These are phyloP conservation scores for Athene noctua DNA, from an alignment of 2,113 vertebrate species.

Conservation along the genomic window DNA sequence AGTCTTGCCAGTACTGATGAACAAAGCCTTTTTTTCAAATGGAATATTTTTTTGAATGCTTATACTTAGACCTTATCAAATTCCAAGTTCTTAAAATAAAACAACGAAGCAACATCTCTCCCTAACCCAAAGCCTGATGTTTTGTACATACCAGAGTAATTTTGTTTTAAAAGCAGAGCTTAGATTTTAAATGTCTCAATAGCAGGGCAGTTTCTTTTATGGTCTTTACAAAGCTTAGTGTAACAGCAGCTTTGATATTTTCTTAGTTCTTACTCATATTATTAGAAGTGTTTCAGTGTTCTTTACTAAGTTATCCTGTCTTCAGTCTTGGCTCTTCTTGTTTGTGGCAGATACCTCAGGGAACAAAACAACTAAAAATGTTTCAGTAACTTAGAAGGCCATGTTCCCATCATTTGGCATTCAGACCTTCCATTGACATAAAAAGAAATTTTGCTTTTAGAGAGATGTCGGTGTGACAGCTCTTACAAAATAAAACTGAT, in stretches of 20 bases:
- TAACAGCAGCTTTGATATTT: not conserved
- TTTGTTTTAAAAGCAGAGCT: not conserved
- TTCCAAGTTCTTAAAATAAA: not conserved
- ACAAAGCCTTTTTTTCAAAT: not conserved
- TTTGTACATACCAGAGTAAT: not conserved
- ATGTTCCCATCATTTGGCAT: not conserved
- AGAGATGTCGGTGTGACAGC: not conserved
- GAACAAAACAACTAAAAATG: not conserved
- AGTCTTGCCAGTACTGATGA: not conserved
- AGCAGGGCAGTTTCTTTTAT: not conserved
- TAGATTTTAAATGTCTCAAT: not conserved
- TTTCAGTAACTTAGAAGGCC: not conserved
- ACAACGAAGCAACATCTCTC: not conserved
- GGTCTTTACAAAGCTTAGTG: not conserved
- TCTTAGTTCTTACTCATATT: not conserved
- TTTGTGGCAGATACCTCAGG: not conserved
- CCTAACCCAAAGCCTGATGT: not conserved
- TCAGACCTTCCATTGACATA: slow-evolving; percentile 2
- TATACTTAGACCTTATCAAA: not conserved
- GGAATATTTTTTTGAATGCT: not conserved
- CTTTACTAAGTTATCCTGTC: not conserved
- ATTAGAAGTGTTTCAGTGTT: not conserved
- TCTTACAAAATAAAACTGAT: not conserved
- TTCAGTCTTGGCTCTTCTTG: not conserved
- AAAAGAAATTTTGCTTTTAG: not conserved